A percentile compares a stretch with the other conserved stretches of the same genome.
phyloP scores from a whole-genome alignment of 2,797 vertebrate species.

The Hapalemur alaotrensis region DNA sequence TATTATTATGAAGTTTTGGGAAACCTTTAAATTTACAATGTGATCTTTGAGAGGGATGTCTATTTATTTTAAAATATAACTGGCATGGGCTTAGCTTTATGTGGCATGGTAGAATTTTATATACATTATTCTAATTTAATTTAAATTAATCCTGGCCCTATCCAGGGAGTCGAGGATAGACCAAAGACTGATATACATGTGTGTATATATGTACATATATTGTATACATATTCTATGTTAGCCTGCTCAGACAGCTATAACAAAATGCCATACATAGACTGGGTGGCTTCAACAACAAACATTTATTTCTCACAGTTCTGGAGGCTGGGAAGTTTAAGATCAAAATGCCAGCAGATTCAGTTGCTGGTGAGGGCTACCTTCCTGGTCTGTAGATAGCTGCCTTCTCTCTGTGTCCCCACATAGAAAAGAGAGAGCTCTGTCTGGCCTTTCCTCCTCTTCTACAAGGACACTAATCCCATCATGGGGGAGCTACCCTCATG shows the following conservation, averaged over 20 bases:
- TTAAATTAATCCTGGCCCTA: background rate
- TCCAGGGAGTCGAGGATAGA: background rate
- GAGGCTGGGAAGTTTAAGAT: background rate
- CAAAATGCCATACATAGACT: background rate
- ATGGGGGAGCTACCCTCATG: background rate
- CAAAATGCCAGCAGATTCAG: background rate
- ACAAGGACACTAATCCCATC: background rate
- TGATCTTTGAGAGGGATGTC: background rate
- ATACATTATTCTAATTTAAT: background rate
- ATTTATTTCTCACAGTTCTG: background rate
- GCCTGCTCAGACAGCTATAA: background rate
- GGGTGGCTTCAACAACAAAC: background rate
- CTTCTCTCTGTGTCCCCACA: background rate
- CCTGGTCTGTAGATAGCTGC: background rate
- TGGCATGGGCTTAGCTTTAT: background rate
- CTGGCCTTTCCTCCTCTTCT: background rate
- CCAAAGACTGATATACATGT: background rate
- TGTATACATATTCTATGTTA: background rate
- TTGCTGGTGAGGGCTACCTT: background rate
- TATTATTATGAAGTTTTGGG: background rate
- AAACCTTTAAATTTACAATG: background rate
- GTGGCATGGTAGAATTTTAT: background rate
- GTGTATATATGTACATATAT: background rate
- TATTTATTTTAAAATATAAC: background rate
- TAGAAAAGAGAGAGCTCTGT: background rate